Evolutionary conservation across 2,888 invertebrate genomes (phyloP), one percentile per base, ranked within the genome.

Genomic region (Ashinkailepas kermadecensis): DNA sequence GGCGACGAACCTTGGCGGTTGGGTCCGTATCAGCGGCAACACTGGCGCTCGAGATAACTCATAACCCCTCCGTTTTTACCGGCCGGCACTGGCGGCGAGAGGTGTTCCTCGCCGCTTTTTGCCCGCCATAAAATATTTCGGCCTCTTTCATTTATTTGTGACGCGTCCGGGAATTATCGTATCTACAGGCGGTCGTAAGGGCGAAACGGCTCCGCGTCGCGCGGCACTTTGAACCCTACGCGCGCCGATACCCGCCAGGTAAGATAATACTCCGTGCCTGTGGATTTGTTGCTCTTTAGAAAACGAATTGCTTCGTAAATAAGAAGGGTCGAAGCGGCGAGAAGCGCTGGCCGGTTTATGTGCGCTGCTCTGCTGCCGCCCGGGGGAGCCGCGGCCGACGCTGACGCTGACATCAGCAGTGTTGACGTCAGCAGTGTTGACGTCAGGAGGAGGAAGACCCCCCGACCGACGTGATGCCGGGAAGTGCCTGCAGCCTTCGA

Each of bases 91-190:
- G 39, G 54, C 74, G 21, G 23, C 54, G 13, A 74, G 56, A 74
- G 74, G 74, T 56, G 74, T 56, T 56, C 74, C 74, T 74, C 74
- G 10, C 39, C 8, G 10, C 74, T 74, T 74, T 74, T 74, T 74
- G 56, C 21, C 74, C 21, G 54, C 11, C 74, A 21, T 74, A 56
- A 74, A 74, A 74, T 56, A 74, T 74, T 74, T 74, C 74, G 74
- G 74, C 56, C 56, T 56, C 74, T 74, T 74, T 74, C 74, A 74
- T 74, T 74, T 74, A 74, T 74, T 74, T 74, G 74, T 74, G 74
- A 74, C 21, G 74, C 74, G 54, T 56, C 56, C 21, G 6, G 10
- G 54, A 56, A 74, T 56, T 54, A 74, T 56, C 74, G 74, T 54
- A 74, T 54, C 56, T 56, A 13, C 54, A 3, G 74, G 74, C 18